These are phyloP conservation scores for Erinaceus europaeus DNA, from an alignment of 2,113 vertebrate species.

Conservation along the genomic window DNA sequence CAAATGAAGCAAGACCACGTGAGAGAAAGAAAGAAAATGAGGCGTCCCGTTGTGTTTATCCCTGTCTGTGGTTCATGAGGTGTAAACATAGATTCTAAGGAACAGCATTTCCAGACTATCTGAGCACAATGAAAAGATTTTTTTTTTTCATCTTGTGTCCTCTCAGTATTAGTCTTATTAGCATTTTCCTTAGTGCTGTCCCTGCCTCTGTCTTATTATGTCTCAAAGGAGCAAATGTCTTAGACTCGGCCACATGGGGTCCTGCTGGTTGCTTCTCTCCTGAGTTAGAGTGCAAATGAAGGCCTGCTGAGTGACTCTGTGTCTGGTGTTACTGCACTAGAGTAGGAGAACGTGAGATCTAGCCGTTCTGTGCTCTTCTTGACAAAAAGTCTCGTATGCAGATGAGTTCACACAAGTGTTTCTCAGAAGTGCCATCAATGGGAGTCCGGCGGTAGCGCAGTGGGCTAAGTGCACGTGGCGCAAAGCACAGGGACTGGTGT, in stretches of 20 bases:
- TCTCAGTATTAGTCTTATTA: background rate
- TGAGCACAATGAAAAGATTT: background rate
- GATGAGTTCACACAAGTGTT: background rate
- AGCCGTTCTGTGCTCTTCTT: background rate
- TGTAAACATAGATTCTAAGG: background rate
- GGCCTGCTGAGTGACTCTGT: background rate
- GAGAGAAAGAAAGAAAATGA: too few species aligned
- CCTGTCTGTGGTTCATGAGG: background rate
- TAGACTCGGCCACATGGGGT: background rate
- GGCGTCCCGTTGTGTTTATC: background rate
- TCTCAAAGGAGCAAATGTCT: background rate
- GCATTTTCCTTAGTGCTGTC: background rate
- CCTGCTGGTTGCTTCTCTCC: constrained; percentile 25
- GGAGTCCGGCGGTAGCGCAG: too few species aligned
- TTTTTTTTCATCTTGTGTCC: background rate
- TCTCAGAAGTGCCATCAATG: background rate
- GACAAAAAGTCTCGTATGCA: background rate
- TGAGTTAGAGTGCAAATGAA: background rate
- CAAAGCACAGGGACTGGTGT: too few species aligned
- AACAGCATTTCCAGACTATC: background rate
- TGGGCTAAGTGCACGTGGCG: too few species aligned
- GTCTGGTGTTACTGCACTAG: background rate
- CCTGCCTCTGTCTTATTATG: background rate
- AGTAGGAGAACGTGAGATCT: background rate
- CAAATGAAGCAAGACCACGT: too few species aligned